Conservation (phyloP, 1,140 invertebrate species). For the Trialeurodes vaporariorum region DNA sequence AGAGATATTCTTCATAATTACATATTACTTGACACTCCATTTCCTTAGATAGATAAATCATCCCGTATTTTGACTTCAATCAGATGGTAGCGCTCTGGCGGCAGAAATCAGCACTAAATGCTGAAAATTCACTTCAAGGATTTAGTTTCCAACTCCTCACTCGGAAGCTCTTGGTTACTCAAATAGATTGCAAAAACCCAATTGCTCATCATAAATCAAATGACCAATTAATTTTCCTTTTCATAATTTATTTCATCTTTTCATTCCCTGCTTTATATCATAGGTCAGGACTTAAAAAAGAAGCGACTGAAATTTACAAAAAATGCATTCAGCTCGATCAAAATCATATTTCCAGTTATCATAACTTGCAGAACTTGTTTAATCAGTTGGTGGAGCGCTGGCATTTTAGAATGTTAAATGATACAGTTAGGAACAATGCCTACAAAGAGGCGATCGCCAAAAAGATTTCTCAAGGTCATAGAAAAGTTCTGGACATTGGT, state of each 20-base stretch:
- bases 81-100: too few species aligned
- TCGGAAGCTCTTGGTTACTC: neutral
- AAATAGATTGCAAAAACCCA: neutral
- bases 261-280: conserved; percentile 8
- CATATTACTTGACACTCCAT: too few species aligned
- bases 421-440: conserved; percentile 48
- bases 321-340: conserved; percentile 24
- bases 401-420: conserved; percentile 75
- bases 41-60: too few species aligned
- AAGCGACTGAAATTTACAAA: conserved; percentile 21
- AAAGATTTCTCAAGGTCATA: conserved; percentile 39
- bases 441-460: conserved; percentile 49
- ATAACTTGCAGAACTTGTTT: conserved; percentile 36
- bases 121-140: too few species aligned
- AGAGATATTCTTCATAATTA: too few species aligned
- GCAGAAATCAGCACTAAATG: too few species aligned
- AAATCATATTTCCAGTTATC: conserved; percentile 29
- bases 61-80: too few species aligned
- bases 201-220: neutral
- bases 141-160: neutral
- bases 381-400: conserved; percentile 50
- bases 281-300: conserved; percentile 18
- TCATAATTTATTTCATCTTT: conserved; percentile 1
- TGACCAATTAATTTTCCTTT: neutral
- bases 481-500: conserved; percentile 57